Conservation (phyloP, 1,140 invertebrate genomes). For the Heliconius melpomene region DNA sequence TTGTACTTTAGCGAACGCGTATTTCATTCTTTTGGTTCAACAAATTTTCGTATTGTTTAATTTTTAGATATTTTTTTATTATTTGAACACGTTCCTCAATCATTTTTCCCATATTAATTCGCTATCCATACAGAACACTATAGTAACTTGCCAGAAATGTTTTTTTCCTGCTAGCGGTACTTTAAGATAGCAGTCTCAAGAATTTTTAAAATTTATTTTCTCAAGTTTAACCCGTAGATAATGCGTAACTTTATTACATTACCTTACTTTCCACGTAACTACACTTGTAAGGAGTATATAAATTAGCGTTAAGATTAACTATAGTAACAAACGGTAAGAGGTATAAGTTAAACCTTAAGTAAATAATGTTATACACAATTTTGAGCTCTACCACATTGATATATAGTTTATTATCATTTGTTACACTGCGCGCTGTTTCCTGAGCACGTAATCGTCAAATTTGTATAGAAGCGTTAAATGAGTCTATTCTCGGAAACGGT, state of each 20-base stretch:
- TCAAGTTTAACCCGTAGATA: no score
- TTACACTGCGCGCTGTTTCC: not conserved
- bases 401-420: not conserved
- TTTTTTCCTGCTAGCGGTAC: no score
- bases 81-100: no score
- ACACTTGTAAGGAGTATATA: not conserved
- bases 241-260: no score
- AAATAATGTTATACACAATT: not conserved
- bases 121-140: no score
- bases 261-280: not conserved
- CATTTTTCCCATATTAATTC: no score
- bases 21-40: not conserved
- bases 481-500: conserved; percentile 50
- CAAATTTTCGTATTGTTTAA: not conserved
- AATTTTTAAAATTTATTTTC: no score
- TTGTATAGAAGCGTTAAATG: conserved; percentile 60
- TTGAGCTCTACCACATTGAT: not conserved
- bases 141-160: no score
- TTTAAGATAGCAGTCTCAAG: no score
- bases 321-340: not conserved
- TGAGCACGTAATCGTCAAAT: conserved; percentile 55
- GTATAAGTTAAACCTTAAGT: not conserved
- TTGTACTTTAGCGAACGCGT: not conserved
- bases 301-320: not conserved
- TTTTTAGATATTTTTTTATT: no score